A percentile compares a stretch with the other conserved stretches of the same genome.
Conservation (phyloP, 2,797 vertebrate genomes). For the Agapornis canus region DNA sequence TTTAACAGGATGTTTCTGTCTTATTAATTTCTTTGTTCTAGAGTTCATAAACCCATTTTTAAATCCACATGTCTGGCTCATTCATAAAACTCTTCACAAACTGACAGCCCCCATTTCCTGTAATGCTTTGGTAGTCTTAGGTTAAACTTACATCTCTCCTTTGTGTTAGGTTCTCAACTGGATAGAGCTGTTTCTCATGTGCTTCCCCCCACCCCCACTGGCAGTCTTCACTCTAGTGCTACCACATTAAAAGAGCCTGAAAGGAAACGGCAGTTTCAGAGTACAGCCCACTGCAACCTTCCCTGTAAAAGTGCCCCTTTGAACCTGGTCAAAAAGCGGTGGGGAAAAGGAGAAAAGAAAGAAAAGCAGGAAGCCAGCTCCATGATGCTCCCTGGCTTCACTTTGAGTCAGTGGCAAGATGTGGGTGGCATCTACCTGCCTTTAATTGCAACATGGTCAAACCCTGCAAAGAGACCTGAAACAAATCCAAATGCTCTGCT, state of each 20-base stretch:
- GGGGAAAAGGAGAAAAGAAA: rapidly evolving
- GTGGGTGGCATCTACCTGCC: background rate
- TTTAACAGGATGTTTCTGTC: background rate
- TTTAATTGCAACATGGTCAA: background rate
- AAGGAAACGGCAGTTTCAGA: background rate
- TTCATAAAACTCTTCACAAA: background rate
- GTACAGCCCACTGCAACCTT: background rate
- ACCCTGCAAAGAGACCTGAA: background rate
- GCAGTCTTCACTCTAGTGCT: background rate
- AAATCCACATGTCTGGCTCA: background rate
- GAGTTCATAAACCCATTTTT: background rate
- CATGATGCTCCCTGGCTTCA: background rate
- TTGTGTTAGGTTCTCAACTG: background rate
- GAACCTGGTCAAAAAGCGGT: background rate
- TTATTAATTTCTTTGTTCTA: background rate
- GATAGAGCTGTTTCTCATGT: background rate
- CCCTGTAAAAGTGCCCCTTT: background rate
- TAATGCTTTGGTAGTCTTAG: background rate
- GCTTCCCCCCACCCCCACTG: rapidly evolving
- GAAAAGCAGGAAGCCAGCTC: background rate
- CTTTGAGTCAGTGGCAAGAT: background rate
- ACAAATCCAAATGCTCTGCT: background rate
- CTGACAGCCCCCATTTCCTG: rapidly evolving
- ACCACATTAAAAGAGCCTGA: background rate
- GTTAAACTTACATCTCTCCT: rapidly evolving